phyloP scores from a whole-genome alignment of 2,113 vertebrate genomes.

The Alaudala cheleensis region DNA sequence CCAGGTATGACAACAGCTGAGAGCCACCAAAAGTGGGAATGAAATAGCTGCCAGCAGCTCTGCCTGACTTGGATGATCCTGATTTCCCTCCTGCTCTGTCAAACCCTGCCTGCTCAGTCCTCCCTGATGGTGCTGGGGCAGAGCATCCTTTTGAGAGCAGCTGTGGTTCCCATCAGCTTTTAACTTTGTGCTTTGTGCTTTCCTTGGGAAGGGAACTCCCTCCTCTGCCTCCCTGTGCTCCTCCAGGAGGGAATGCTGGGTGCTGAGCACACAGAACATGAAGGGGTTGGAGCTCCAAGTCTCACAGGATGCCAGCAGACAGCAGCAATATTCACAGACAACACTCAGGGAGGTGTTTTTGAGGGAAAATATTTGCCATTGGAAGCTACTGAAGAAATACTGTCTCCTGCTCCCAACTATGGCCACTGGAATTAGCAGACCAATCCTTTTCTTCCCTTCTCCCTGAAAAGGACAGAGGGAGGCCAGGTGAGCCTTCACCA shows the following conservation, averaged over 20 bases:
- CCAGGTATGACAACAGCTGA: conserved; percentile 13
- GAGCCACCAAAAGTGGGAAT: not conserved
- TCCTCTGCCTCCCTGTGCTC: not conserved
- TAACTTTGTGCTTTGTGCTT: not conserved
- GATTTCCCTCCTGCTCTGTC: not conserved
- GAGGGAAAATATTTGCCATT: not conserved
- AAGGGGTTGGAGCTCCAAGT: not conserved
- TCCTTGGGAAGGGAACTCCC: not conserved
- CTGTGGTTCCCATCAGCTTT: not conserved
- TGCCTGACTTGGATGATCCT: not conserved
- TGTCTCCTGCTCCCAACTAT: not conserved
- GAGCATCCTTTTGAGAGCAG: not conserved
- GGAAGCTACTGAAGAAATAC: not conserved
- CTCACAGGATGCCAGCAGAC: not conserved
- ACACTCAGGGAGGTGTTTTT: not conserved
- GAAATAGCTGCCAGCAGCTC: not conserved
- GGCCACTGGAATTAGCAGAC: not conserved
- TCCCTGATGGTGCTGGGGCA: not conserved
- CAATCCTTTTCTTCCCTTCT: not conserved
- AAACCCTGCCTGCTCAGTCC: not conserved
- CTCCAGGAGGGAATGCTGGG: not conserved
- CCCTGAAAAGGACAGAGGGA: not conserved
- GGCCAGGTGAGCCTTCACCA: not conserved
- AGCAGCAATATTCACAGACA: not conserved
- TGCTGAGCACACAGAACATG: fast-evolving